Evolutionary conservation across 2,797 vertebrate genomes (phyloP), one percentile per base, ranked within the genome.

Genomic region (Sebastes oblongus): DNA sequence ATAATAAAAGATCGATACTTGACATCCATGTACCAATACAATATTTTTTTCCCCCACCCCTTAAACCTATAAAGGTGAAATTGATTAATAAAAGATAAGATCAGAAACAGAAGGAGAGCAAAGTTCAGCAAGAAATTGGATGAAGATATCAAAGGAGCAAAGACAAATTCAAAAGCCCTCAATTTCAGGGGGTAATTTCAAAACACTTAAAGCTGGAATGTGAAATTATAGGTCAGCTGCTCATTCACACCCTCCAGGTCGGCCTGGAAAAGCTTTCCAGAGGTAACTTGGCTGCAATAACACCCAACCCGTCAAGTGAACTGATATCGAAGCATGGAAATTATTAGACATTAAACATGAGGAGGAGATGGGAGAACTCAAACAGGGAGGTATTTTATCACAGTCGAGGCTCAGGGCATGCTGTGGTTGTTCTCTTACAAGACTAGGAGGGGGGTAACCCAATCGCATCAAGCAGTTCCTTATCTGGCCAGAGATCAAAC

Each of bases 401-500:
- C 69, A 68, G 65, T 42, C 1, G 32, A 81, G 66, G 79, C 68
- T 84, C 70, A 6, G 78, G 74, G 55, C 76, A 72, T 82, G 78
- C 83, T 82, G 83, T 72, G 81, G 81, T 80, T 82, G 32, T 83
- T 86, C 78, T 80, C 56, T 66, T 82, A 52, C 74, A 69, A 70
- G 62, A 46, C 61, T 36, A 52, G 46, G 5, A 52, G 69, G 55
- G 72, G 88, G 75, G 81, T 81, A 85, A 92, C 64, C 60, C 75
- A 90, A 81, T 85, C 86, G 83, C 76, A 86, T 83, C 80, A 89
- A 81, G 81, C 69, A 73, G 73, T 85, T 88, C 66, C 72, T 90
- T 93, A 95, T 95, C 89, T 92, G 89, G 82, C 80, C 20, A 25
- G 60, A 72, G 79, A 93, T 94, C 91, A 90, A 88, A 92, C 80